Evolutionary conservation across 1,140 invertebrate genomes (phyloP).

Genomic region (Cotesia vestalis): DNA sequence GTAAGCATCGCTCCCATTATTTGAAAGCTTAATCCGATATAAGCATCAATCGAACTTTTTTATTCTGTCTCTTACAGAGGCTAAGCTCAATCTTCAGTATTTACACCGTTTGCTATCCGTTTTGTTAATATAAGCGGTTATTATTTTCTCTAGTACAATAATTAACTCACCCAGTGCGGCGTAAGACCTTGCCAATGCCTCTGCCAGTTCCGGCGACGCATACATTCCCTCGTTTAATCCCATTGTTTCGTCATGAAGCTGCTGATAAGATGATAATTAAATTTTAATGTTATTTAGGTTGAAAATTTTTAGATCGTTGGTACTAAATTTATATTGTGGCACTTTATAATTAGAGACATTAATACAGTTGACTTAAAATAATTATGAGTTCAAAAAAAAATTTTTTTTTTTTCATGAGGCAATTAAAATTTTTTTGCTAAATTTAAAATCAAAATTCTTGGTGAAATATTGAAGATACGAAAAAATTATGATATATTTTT

Average conservation of each 20-base stretch:
- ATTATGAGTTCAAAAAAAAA: too few relatives aligned
- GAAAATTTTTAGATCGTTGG: background rate
- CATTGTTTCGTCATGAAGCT: constrained; percentile 21
- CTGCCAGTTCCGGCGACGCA: constrained; percentile 31
- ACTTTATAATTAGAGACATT: too few relatives aligned
- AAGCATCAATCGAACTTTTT: background rate
- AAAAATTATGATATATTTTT: too few relatives aligned
- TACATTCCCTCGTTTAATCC: constrained; percentile 27
- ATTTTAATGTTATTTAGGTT: background rate
- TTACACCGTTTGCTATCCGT: background rate
- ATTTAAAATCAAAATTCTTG: too few relatives aligned
- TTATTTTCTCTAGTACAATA: constrained; percentile 8
- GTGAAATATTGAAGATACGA: too few relatives aligned
- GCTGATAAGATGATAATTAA: background rate
- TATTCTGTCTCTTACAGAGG: too few relatives aligned
- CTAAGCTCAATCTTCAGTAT: background rate
- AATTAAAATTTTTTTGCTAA: too few relatives aligned
- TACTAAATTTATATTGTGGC: too few relatives aligned
- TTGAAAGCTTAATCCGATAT: background rate
- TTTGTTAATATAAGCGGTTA: background rate
- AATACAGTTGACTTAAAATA: too few relatives aligned
- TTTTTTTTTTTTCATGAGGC: too few relatives aligned
- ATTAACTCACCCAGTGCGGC: constrained; percentile 35
- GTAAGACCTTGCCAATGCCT: constrained; percentile 33
- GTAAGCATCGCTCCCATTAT: background rate